Evolutionary conservation across 2,797 vertebrate species (phyloP).

Genomic region (Pseudotriccus pelzelni): DNA sequence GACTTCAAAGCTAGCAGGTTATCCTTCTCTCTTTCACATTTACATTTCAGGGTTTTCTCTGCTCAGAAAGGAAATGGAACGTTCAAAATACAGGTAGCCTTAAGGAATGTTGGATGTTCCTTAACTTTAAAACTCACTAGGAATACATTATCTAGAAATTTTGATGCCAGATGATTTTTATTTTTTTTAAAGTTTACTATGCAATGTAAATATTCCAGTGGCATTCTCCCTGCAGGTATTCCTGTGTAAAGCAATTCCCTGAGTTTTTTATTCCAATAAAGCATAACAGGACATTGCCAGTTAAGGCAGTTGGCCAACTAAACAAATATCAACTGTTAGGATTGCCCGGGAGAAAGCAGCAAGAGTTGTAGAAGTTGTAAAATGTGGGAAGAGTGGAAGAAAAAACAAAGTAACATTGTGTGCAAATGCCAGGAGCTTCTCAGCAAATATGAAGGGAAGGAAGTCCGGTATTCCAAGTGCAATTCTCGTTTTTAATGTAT

Average conservation of each 20-base stretch:
- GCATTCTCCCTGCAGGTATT: neutral
- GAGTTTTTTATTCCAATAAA: neutral
- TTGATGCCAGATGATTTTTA: neutral
- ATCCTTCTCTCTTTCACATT: neutral
- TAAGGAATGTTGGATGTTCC: neutral
- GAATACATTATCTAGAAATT: neutral
- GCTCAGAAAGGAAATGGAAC: neutral
- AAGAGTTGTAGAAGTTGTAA: neutral
- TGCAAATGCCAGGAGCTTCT: neutral
- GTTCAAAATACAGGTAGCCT: neutral
- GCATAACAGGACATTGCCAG: neutral
- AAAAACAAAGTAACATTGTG: rapidly evolving
- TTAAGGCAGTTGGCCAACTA: neutral
- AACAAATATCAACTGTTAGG: neutral
- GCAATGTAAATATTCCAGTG: neutral
- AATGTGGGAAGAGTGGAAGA: neutral
- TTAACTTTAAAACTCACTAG: neutral
- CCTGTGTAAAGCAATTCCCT: neutral
- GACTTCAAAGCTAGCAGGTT: neutral
- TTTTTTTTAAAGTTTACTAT: neutral
- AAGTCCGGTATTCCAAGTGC: neutral
- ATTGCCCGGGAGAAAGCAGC: neutral
- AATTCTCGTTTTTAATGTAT: neutral
- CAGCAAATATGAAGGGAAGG: neutral
- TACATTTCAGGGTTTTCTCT: neutral